These are phyloP conservation scores for Xanthorhoe spadicearia DNA, from an alignment of 2,888 invertebrate species.

Conservation along the genomic window DNA sequence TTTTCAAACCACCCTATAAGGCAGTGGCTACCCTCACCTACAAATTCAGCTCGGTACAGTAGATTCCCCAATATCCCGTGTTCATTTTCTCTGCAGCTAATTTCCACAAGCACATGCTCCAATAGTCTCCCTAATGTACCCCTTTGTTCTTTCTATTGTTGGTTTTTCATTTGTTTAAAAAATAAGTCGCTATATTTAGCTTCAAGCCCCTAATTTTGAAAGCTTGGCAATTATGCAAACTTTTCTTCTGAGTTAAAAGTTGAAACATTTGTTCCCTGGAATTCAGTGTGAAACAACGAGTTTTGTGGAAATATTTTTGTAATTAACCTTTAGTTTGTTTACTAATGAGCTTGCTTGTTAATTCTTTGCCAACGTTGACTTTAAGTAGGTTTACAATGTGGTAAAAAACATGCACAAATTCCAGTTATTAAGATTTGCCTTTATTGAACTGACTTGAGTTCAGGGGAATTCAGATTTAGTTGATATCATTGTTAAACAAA, in stretches of 20 bases:
- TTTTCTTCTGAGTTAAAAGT: conserved; percentile 6
- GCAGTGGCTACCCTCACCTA: conserved; percentile 3
- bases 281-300: conserved; percentile 8
- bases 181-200: conserved; percentile 19
- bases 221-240: conserved; percentile 8
- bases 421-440: too few species aligned
- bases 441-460: too few species aligned
- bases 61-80: conserved; percentile 44
- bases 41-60: conserved; percentile 35
- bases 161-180: conserved; percentile 38
- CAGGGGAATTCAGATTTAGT: too few species aligned
- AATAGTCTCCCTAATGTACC: conserved; percentile 46
- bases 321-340: conserved; percentile 5
- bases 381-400: not conserved
- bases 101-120: conserved; percentile 53
- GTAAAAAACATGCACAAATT: not conserved
- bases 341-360: conserved; percentile 9
- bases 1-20: not conserved
- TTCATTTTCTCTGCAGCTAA: conserved; percentile 54
- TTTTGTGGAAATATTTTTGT: conserved; percentile 4
- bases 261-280: conserved; percentile 3
- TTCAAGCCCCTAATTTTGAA: conserved; percentile 2
- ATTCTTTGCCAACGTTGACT: not conserved
- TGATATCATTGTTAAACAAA: too few species aligned
- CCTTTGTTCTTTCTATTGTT: conserved; percentile 49